These are phyloP conservation scores for Blastobasis lacticolella DNA, from an alignment of 2,888 invertebrate species.

Conservation along the genomic window DNA sequence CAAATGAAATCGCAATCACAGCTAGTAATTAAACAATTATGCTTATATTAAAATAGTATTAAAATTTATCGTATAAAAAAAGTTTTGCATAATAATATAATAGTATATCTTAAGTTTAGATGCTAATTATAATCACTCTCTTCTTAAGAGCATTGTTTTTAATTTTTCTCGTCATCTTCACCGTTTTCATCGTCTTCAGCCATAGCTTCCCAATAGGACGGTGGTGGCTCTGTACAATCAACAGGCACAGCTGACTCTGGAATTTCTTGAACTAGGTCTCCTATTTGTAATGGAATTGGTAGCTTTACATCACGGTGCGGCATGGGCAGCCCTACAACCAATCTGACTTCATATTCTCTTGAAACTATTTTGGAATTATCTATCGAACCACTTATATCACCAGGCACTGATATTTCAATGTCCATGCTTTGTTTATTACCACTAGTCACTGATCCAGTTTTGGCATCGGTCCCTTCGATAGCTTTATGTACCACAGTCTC, in stretches of 20 bases:
- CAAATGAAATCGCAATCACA: no score
- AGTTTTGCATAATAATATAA: background rate
- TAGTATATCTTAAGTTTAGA: background rate
- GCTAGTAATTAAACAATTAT: no score
- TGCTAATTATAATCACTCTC: background rate
- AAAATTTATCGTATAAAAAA: background rate
- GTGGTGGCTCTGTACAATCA: slow-evolving; percentile 5
- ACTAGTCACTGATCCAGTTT: slow-evolving; percentile 17
- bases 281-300: slow-evolving; percentile 28
- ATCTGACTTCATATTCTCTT: slow-evolving; percentile 23
- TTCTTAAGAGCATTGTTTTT: background rate
- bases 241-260: background rate
- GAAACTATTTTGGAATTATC: slow-evolving; percentile 25
- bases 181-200: slow-evolving; percentile 15
- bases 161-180: background rate
- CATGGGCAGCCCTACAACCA: slow-evolving; percentile 24
- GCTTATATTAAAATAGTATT: no score
- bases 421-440: slow-evolving; percentile 16
- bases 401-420: slow-evolving; percentile 16
- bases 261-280: slow-evolving; percentile 15
- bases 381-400: slow-evolving; percentile 17
- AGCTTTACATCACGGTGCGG: slow-evolving; percentile 25
- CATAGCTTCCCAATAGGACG: slow-evolving; percentile 13
- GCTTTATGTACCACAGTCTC: slow-evolving; percentile 17
- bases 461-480: slow-evolving; percentile 10